A percentile compares a stretch with the other conserved stretches of the same genome.
Conservation (phyloP, 2,113 vertebrate genomes). For the Carlito syrichta region DNA sequence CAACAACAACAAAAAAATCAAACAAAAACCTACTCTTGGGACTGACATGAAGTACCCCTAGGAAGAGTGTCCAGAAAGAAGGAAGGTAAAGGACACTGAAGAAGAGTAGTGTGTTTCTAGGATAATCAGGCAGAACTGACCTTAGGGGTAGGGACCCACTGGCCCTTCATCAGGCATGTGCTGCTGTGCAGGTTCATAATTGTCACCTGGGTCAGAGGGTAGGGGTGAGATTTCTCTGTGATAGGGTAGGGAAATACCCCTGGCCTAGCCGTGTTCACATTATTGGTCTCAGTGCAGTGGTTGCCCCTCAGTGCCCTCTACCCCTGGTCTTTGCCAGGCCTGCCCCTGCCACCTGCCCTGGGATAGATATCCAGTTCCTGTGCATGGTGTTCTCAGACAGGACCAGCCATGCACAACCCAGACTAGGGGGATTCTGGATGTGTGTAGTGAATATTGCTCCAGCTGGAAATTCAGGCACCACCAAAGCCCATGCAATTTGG, state of each 20-base stretch:
- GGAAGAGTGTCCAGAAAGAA: background rate
- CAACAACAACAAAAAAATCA: background rate
- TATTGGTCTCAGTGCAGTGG: rapidly evolving
- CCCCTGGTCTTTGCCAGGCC: background rate
- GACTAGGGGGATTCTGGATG: background rate
- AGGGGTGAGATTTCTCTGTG: background rate
- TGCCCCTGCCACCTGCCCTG: background rate
- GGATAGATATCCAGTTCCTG: background rate
- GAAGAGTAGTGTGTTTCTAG: background rate
- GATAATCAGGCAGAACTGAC: background rate
- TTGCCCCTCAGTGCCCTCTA: background rate
- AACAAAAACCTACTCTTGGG: background rate
- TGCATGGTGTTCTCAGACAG: background rate
- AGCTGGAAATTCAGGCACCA: background rate
- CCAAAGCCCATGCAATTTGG: background rate
- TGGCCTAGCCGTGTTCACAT: no score
- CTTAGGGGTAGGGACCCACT: no score
- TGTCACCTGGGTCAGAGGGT: background rate
- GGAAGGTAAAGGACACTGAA: no score
- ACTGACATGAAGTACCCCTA: background rate
- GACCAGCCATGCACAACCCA: background rate
- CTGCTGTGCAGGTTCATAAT: background rate
- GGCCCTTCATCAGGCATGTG: background rate
- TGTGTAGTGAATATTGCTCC: background rate
- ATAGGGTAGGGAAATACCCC: background rate